phyloP scores from a whole-genome alignment of 2,113 vertebrate genomes.

The Neodon shergylaensis region DNA sequence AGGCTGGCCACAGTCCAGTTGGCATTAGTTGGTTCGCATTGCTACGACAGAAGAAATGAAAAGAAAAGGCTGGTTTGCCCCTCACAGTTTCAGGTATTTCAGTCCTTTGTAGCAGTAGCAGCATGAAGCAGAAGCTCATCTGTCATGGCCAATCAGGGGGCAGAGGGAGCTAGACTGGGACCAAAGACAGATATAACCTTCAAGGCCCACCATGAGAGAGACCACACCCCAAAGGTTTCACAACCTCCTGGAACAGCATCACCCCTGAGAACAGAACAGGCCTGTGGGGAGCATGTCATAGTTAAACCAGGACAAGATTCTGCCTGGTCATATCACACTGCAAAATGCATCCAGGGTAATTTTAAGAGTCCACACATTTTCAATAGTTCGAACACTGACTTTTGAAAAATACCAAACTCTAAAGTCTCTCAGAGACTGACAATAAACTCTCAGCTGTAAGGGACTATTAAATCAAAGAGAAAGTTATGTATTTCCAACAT shows the following conservation, averaged over 20 bases:
- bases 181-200: not conserved
- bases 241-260: not conserved
- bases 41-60: not conserved
- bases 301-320: no score
- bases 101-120: not conserved
- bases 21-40: not conserved
- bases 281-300: not conserved
- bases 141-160: not conserved
- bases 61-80: not conserved
- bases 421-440: not conserved
- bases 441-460: not conserved
- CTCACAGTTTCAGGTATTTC: not conserved
- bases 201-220: not conserved
- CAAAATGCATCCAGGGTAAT: not conserved
- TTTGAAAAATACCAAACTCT: not conserved
- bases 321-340: not conserved
- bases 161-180: not conserved
- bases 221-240: not conserved
- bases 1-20: not conserved
- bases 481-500: not conserved
- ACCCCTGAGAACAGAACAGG: not conserved
- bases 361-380: not conserved
- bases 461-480: not conserved
- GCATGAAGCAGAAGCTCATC: not conserved
- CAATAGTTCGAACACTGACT: not conserved